Evolutionary conservation across 1,140 invertebrate genomes (phyloP).

Genomic region (Macrostomum lignano): DNA sequence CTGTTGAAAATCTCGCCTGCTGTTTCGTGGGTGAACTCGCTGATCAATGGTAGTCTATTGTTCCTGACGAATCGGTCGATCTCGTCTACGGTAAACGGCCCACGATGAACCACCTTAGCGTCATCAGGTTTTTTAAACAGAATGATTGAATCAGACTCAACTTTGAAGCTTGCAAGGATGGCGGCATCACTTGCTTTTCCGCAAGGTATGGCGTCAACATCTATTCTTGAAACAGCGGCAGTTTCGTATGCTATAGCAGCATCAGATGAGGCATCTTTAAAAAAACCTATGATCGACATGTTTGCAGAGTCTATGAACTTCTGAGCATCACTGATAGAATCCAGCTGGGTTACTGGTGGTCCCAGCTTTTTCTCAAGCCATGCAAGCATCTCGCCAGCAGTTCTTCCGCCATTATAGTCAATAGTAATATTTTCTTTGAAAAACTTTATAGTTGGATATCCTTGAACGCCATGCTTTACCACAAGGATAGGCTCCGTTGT

Average conservation of each 20-base stretch:
- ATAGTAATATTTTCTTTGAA: conserved; percentile 44
- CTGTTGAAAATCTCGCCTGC: conserved; percentile 63
- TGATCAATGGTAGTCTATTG: conserved; percentile 60
- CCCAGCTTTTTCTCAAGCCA: conserved; percentile 93
- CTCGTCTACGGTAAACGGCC: conserved; percentile 31
- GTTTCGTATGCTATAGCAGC: conserved; percentile 52
- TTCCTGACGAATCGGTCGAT: conserved; percentile 47
- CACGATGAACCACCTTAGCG: conserved; percentile 45
- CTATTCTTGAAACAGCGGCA: conserved; percentile 42
- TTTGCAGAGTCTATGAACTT: conserved; percentile 47
- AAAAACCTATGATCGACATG: conserved; percentile 67
- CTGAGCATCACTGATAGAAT: conserved; percentile 49
- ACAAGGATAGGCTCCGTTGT: conserved; percentile 63
- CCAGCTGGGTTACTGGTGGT: conserved; percentile 45
- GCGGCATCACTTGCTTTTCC: conserved; percentile 48
- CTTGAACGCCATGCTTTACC: conserved; percentile 52
- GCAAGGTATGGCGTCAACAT: conserved; percentile 62
- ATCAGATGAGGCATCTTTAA: conserved; percentile 46
- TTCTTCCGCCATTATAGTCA: conserved; percentile 37
- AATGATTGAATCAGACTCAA: conserved; percentile 39
- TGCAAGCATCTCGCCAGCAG: conserved; percentile 58
- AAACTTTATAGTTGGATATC: conserved; percentile 93
- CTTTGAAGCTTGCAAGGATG: conserved; percentile 43
- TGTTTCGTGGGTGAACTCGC: conserved; percentile 59
- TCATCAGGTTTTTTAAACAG: conserved; percentile 89